Percentiles rank a stretch among this genome's conserved stretches.
phyloP scores from a whole-genome alignment of 2,888 invertebrate genomes.

The Synergus laeviventris region DNA sequence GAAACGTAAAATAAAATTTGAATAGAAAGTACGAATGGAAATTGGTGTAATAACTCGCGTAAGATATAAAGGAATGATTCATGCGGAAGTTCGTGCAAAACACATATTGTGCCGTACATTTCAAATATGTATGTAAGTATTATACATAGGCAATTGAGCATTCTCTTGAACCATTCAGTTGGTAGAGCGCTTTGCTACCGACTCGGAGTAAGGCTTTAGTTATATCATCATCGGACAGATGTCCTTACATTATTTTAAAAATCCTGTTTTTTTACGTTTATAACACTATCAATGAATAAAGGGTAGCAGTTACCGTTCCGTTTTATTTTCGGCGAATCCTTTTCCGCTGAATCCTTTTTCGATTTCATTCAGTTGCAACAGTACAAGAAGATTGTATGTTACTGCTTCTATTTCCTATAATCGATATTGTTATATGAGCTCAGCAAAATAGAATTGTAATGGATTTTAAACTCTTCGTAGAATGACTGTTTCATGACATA shows the following conservation, averaged over 20 bases:
- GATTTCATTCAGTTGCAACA: neutral
- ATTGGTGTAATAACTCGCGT: neutral
- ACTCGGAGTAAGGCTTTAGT: neutral
- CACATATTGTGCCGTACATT: neutral
- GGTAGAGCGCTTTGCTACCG: neutral
- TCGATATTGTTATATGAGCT: conserved; percentile 24
- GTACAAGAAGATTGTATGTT: neutral
- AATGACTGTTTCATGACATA: neutral
- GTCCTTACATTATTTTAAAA: neutral
- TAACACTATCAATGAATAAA: neutral
- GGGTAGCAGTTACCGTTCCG: neutral
- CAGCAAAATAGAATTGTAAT: neutral
- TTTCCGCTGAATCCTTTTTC: neutral
- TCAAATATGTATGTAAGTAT: no score
- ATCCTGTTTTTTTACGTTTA: neutral
- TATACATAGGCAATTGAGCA: neutral
- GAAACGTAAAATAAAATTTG: neutral
- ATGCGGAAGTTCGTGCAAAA: neutral
- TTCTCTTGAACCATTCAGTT: no score
- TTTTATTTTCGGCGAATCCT: conserved; percentile 4
- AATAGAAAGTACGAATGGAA: neutral
- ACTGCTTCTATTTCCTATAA: conserved; percentile 12
- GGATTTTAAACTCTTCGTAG: neutral
- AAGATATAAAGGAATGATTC: neutral
- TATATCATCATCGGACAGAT: neutral